These are phyloP conservation scores for Strigamia maritima DNA, from an alignment of 2,888 invertebrate species.

Conservation along the genomic window DNA sequence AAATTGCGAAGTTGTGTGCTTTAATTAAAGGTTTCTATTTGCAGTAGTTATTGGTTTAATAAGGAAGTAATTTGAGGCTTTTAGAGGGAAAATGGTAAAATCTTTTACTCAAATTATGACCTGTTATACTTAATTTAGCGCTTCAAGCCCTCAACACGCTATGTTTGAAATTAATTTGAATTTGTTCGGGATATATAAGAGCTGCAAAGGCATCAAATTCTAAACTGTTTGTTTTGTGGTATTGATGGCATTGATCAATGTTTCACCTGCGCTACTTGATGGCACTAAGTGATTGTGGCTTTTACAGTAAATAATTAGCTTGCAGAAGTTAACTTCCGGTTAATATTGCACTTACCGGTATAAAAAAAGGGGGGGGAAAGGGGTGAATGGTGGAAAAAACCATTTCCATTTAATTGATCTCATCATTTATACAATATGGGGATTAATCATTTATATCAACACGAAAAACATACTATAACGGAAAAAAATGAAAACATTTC, in stretches of 20 bases:
- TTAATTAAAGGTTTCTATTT: not conserved
- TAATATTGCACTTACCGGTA: not conserved
- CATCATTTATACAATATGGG: not conserved
- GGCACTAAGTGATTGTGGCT: not conserved
- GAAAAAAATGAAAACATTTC: not conserved
- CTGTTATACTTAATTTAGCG: not conserved
- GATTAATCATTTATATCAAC: not conserved
- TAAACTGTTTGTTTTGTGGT: not conserved
- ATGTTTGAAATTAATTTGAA: too few species aligned
- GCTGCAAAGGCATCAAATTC: not conserved
- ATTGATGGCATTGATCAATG: not conserved
- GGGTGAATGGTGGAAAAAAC: too few species aligned
- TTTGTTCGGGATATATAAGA: too few species aligned
- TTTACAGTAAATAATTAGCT: not conserved
- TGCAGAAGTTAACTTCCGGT: not conserved
- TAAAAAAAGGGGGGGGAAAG: too few species aligned
- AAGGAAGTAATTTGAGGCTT: slow-evolving; percentile 17
- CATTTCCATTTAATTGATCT: not conserved
- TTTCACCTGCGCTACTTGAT: not conserved
- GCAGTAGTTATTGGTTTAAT: not conserved
- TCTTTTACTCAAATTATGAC: not conserved
- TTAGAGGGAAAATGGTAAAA: not conserved
- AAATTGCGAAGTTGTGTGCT: not conserved
- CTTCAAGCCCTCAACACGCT: not conserved
- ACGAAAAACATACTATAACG: not conserved